Evolutionary conservation across 1,140 invertebrate genomes (phyloP), one percentile per base, ranked within the genome.

Genomic region (Amyelois transitella): DNA sequence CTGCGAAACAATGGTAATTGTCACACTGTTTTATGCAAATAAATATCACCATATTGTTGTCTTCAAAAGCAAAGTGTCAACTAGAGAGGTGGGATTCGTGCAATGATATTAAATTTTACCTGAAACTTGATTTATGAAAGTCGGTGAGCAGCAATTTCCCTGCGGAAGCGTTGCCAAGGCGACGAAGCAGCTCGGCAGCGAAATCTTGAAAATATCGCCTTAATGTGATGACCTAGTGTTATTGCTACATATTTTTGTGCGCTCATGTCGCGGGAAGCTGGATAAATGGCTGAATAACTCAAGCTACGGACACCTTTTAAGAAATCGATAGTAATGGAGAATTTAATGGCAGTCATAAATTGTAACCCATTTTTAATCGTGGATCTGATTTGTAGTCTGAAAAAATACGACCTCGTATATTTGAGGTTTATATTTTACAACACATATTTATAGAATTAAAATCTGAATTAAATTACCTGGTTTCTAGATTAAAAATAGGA

Each of bases 101-200:
- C 58, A 72, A 74, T 76, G 67, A 76, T 75, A 75, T 77, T 75
- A 74, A 80, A 75, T 74, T 78, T 78, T 69, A 79, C 73, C 73
- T 77, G 68, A 60, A 55, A 67, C 43, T 64, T 80, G 76, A 82
- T 78, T 82, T 80, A 80, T 77, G 73, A 60, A 67, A 67, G 53
- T 61, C 63, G 53, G 65, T 61, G 70, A 81, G 68, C 69, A 64
- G 79, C 72, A 80, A 81, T 81, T 81, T 82, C 73, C 79, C 72
- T 47, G 53, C 49, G 75, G 76, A 80, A 76, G 66, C 65, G 77
- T 72, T 66, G 63, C 70, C 52, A 68, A 72, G 62, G 62, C 70
- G 55, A 66, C 72, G 20, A 53, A 58, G 53, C 50, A 51, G 50
- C 48, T 63, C 58, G 24, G 19, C 54, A 48, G 8, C 18, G 52